Conservation (phyloP, 2,113 vertebrate species). For the Vireo altiloquus region DNA sequence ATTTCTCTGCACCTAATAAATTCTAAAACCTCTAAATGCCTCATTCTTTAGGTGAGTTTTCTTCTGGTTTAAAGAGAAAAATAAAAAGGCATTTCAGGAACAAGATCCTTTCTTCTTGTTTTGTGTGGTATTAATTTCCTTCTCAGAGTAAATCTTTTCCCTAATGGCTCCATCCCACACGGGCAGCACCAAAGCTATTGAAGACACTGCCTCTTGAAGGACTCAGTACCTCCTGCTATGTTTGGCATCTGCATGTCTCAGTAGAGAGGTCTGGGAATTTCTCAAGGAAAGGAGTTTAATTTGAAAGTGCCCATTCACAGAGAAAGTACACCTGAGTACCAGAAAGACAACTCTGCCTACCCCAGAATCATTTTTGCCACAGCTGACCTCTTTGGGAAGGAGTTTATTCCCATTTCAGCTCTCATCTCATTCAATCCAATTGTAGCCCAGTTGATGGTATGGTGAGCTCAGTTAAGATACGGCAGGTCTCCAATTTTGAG, state of each 20-base stretch:
- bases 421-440: not conserved
- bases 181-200: not conserved
- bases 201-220: not conserved
- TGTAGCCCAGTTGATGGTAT: not conserved
- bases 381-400: not conserved
- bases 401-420: not conserved
- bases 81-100: not conserved
- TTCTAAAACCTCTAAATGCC: not conserved
- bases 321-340: not conserved
- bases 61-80: not conserved
- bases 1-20: slow-evolving; percentile 26
- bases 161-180: not conserved
- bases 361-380: not conserved
- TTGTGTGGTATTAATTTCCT: not conserved
- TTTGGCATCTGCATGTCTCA: not conserved
- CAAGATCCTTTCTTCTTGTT: not conserved
- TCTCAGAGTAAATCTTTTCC: not conserved
- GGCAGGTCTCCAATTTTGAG: not conserved
- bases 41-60: not conserved
- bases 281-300: not conserved
- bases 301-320: not conserved
- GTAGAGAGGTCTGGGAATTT: not conserved
- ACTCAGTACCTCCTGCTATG: not conserved
- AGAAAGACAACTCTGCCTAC: not conserved
- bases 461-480: not conserved